Evolutionary conservation across 2,113 vertebrate species (phyloP).

Genomic region (Gymnobelideus leadbeateri): DNA sequence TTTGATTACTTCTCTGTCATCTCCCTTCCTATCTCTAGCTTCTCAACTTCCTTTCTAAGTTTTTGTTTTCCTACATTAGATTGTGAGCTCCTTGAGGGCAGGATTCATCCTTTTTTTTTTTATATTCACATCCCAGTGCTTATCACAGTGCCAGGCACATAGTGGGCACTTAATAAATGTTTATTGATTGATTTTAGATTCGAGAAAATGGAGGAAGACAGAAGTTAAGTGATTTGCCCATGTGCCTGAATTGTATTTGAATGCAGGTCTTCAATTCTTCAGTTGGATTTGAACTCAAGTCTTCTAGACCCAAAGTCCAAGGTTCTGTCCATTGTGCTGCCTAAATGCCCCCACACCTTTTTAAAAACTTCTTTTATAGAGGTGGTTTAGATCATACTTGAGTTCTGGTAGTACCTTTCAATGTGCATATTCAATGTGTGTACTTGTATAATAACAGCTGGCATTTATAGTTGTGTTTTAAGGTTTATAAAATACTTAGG

Average conservation of each 20-base stretch:
- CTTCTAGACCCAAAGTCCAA: not conserved
- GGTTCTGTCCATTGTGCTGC: not conserved
- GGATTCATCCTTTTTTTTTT: not conserved
- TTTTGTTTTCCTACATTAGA: not conserved
- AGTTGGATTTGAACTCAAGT: not conserved
- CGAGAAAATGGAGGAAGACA: not conserved
- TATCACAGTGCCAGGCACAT: not conserved
- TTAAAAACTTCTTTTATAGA: not conserved
- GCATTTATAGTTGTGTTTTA: not conserved
- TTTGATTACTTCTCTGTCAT: not conserved
- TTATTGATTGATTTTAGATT: not conserved
- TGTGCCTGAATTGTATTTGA: not conserved
- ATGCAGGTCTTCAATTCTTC: not conserved
- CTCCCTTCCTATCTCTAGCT: not conserved
- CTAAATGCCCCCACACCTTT: not conserved
- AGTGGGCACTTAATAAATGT: not conserved
- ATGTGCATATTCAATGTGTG: not conserved
- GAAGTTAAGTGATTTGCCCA: not conserved
- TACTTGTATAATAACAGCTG: not conserved
- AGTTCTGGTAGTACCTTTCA: not conserved
- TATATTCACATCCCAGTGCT: not conserved
- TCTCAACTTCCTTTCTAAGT: not conserved
- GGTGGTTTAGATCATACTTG: not conserved
- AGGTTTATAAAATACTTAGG: not conserved
- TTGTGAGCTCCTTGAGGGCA: not conserved